A percentile compares a stretch with the other conserved stretches of the same genome.
Conservation (phyloP, 2,113 vertebrate species). For the Azemiops feae region DNA sequence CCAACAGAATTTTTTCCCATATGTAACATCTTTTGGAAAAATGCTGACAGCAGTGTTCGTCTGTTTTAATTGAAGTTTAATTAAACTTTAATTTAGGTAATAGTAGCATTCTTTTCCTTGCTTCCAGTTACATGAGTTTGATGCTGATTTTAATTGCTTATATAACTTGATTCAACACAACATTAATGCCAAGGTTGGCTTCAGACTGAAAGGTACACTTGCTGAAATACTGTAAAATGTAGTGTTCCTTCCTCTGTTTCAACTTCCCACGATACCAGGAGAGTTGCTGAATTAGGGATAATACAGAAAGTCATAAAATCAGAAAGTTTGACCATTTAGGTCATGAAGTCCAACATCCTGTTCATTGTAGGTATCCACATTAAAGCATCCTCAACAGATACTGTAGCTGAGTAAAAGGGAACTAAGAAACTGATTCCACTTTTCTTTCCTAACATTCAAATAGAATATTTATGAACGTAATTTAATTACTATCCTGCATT, state of each 20-base stretch:
- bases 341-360: background rate
- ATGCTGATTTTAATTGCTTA: background rate
- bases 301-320: background rate
- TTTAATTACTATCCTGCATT: background rate
- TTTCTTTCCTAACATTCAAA: background rate
- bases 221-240: background rate
- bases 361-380: background rate
- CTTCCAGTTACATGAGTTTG: background rate
- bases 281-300: background rate
- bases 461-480: background rate
- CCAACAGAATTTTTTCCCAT: background rate
- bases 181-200: background rate
- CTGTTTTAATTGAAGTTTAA: background rate
- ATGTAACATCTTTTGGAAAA: constrained; percentile 14
- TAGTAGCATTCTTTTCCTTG: background rate
- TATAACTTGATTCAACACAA: background rate
- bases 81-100: background rate
- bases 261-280: background rate
- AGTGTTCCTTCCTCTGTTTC: background rate
- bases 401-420: background rate
- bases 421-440: background rate
- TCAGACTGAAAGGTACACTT: too few relatives aligned
- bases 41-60: constrained; percentile 19
- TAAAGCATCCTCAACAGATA: background rate
- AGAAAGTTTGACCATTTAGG: background rate